Percentiles rank a stretch among this genome's conserved stretches.
Evolutionary conservation across 2,113 vertebrate species (phyloP).

Genomic region (Hystrix brachyura): DNA sequence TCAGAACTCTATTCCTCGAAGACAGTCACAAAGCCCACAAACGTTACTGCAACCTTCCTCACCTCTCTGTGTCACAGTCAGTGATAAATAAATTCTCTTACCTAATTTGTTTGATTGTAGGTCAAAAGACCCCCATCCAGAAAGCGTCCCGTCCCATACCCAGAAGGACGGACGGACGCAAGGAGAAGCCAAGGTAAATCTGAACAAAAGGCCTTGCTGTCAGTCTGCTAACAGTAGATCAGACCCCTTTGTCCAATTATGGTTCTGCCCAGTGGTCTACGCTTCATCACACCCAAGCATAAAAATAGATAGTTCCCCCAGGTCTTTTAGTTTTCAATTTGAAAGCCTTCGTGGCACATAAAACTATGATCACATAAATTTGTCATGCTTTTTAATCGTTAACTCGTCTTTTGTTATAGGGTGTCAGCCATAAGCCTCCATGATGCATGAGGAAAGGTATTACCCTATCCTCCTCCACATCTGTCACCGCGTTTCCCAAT

Average conservation of each 20-base stretch:
- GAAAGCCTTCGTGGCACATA: neutral
- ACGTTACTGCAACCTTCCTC: too few species aligned
- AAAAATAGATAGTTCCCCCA: too few species aligned
- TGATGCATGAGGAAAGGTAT: neutral
- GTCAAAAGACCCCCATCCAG: neutral
- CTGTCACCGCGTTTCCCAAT: neutral
- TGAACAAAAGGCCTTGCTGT: neutral
- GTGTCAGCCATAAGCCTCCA: neutral
- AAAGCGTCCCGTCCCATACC: too few species aligned
- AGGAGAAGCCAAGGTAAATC: too few species aligned
- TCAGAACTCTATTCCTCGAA: neutral
- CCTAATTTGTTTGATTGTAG: neutral
- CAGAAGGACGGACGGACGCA: neutral
- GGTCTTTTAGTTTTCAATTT: neutral
- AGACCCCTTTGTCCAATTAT: neutral
- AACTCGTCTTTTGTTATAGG: neutral
- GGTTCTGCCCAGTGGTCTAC: neutral
- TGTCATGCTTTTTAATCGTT: neutral
- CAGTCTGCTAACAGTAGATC: neutral
- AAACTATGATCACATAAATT: neutral
- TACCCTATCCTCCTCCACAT: neutral
- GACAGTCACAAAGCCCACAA: neutral
- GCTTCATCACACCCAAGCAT: neutral
- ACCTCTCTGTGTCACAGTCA: neutral
- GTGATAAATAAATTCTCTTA: neutral